Base-by-base conservation (phyloP, 2,113 vertebrate species). In the Callipepla californica region DNA sequence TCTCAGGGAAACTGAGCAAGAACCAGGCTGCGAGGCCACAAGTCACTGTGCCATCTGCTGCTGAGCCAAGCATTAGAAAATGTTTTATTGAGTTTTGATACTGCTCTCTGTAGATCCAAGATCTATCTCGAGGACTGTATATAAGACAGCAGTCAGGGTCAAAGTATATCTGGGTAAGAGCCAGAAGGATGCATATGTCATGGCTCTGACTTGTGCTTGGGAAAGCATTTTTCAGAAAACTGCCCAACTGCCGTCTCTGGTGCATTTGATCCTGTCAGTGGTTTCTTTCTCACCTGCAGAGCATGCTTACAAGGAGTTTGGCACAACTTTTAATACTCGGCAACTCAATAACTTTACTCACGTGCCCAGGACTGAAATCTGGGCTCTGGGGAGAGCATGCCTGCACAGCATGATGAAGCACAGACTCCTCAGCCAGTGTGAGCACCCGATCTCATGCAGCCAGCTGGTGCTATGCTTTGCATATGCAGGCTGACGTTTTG, bases 161-260 rank as follows among this genome's bases (percentile, higher is more conserved):
- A 91, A 87, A 34, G 93, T 94, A 86, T 36, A 81, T 32, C 5
- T 93, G 93, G 74, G 84, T 28, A 61, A 90, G 68, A 86, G 86
- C 77, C 93, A 94, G 59, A 40, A 79, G 1, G 2, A 19, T 36
- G 17, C 34, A 73, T 69, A 21, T 5, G 92, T 93, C 61, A 89
- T 5, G 20, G 47, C 57, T 86, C 55, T 86, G 65, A 84, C 25
- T 84, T 92, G 68, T 40, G 59, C 38, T 81, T 77, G 61, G 51
- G 57, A 90, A 88, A 90, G 19, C 77, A 42, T 10, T 81, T 78
- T 38, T 74, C 77, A 20, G 47, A 36, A 47, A 72, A 14, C 38
- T 4, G 3, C 44, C 69, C 0, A 22, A 75, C 61, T 84, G 78
- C 86, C 62, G 51, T 0, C 0, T 9, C 68, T 59, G 57, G 57